Base-by-base conservation (phyloP, 2,113 vertebrate species). In the Mixornis gularis region DNA sequence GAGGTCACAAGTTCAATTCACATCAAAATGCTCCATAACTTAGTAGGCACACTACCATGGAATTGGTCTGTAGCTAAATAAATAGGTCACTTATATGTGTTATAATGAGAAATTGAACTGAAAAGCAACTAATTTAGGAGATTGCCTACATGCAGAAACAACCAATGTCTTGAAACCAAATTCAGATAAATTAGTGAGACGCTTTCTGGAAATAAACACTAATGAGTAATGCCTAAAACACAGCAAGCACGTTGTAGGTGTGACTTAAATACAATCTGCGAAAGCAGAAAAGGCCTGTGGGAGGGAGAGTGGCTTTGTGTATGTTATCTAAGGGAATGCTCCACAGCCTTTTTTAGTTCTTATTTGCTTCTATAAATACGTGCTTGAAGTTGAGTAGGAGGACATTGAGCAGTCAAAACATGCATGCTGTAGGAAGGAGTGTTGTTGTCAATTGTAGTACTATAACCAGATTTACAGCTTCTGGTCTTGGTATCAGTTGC, bases 111-210 rank as follows among this genome's bases (percentile, higher is more conserved):
- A 90, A 78, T 63, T 78, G 66, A 94, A 90, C 83, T 73, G 85
- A 79, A 85, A 89, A 87, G 26, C 82, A 69, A 70, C 79, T 95
- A 60, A 87, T 96, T 95, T 88, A 90, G 82, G 72, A 93, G 78
- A 16, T 41, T 94, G 71, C 40, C 49, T 43, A 66, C 77, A 79
- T 84, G 53, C 36, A 82, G 16, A 12, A 71, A 46, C 83, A 96
- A 77, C 53, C 79, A 77, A 27, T 49, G 56, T 64, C 71, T 60
- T 91, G 74, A 95, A 93, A 96, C 96, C 95, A 95, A 64, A 56
- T 97, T 97, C 94, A 95, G 60, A 96, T 95, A 96, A 97, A 93
- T 78, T 90, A 95, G 81, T 48, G 56, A 89, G 92, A 79, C 51
- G n/a, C 76, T 90, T 95, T 95, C 74, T 95, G 94, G 89, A 96